Percentiles rank a stretch among this genome's conserved stretches.
Conservation (phyloP, 2,797 vertebrate species). For the Lithobates pipiens region DNA sequence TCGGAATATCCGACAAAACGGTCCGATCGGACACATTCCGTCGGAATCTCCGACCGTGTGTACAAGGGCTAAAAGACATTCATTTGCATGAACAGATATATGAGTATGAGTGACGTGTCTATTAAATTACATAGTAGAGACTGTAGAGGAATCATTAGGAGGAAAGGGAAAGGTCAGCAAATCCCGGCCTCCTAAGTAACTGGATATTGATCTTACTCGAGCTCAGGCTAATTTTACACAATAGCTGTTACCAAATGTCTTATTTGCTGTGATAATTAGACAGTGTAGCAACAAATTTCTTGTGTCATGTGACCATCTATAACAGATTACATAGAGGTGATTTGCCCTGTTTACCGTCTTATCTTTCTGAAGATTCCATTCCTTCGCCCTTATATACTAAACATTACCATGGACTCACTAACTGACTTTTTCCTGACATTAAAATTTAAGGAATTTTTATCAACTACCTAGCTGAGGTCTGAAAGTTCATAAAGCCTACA, state of each 20-base stretch:
- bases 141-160: background rate
- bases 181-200: slow-evolving; percentile 18
- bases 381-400: background rate
- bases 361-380: background rate
- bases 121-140: background rate
- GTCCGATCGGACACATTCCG: no score
- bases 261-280: slow-evolving; percentile 22
- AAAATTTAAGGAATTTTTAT: background rate
- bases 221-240: slow-evolving; percentile 16
- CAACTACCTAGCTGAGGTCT: background rate
- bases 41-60: no score
- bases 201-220: slow-evolving; percentile 21
- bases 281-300: slow-evolving; percentile 1
- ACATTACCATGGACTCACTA: background rate
- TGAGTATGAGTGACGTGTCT: background rate
- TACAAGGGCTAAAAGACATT: no score
- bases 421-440: background rate
- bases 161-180: slow-evolving; percentile 19
- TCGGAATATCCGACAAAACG: no score
- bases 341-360: background rate
- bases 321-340: background rate
- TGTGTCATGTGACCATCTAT: background rate
- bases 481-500: background rate
- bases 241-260: slow-evolving; percentile 20
- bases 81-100: background rate